Evolutionary conservation across 2,113 vertebrate genomes (phyloP), one percentile per base, ranked within the genome.

Genomic region (Nettapus auritus): DNA sequence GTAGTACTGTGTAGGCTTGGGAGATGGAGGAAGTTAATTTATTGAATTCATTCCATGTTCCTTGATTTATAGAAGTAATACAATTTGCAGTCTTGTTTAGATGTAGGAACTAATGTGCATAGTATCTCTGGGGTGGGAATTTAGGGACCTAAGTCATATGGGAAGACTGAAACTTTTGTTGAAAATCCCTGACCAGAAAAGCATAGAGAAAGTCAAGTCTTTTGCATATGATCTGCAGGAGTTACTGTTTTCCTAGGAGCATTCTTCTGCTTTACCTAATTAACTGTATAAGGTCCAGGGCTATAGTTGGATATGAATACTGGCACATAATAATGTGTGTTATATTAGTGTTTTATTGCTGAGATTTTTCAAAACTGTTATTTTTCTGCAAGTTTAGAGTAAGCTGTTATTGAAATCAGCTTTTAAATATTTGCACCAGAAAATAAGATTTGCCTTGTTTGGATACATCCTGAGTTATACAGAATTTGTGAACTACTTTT

Each of bases 391-490:
- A 67, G 46, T 85, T 89, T 75, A 44, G 55, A 59, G 33, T 56
- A 60, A 66, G 31, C 26, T 83, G 0, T 86, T 94, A 91, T 19
- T 93, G 71, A 74, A 15, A 8, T 82, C 52, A 83, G 23, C 38
- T 81, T 89, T 94, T 75, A 95, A 94, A 78, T 93, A 86, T 86
- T 96, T 90, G 33, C 25, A 74, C 36, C 34, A 81, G 80, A 94
- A 96, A 96, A 96, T 93, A 22, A 93, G 42, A 64, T 94, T 91
- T 95, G 33, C 46, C 59, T 86, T 94, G 86, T 94, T 96, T 95
- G 70, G 85, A 38, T 93, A 74, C 46, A 42, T 91, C 56, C 29
- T 6, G 40, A 80, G 31, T 93, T 94, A 81, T 2, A 96, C 63
- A 52, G 82, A 88, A 96, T 93, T 89, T 91, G 85, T 86, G 79